Percentiles rank a stretch among this genome's conserved stretches.
These are phyloP conservation scores for Dicranocentrus wangi DNA, from an alignment of 2,888 invertebrate species.

Conservation along the genomic window DNA sequence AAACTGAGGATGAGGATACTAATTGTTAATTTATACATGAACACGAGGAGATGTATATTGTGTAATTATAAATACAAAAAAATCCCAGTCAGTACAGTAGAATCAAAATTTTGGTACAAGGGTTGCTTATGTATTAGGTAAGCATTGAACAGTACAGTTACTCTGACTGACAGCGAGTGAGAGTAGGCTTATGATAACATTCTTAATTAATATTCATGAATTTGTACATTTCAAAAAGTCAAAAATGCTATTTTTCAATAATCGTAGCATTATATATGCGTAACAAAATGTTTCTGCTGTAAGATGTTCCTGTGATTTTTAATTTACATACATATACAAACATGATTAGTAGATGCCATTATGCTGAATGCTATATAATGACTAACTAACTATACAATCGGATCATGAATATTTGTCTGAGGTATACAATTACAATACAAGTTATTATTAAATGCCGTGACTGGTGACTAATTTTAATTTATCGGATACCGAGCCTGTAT, in stretches of 20 bases:
- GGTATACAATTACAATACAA: conserved; percentile 1
- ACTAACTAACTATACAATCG: background rate
- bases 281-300: no score
- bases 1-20: conserved; percentile 22
- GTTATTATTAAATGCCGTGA: background rate
- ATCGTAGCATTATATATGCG: background rate
- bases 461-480: conserved; percentile 4
- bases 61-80: conserved; percentile 41
- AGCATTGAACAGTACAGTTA: conserved; percentile 12
- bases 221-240: conserved; percentile 54
- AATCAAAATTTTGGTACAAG: conserved; percentile 38
- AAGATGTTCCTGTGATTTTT: no score
- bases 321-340: no score
- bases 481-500: no score
- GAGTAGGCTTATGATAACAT: background rate
- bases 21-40: conserved; percentile 33
- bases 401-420: background rate
- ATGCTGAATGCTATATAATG: no score
- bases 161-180: no score
- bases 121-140: background rate
- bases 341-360: no score
- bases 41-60: conserved; percentile 57
- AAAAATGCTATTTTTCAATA: conserved; percentile 23
- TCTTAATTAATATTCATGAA: background rate
- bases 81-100: conserved; percentile 35